Percentiles rank a stretch among this genome's conserved stretches.
Evolutionary conservation across 2,888 invertebrate genomes (phyloP).

Genomic region (Tromatobia lineatoria): DNA sequence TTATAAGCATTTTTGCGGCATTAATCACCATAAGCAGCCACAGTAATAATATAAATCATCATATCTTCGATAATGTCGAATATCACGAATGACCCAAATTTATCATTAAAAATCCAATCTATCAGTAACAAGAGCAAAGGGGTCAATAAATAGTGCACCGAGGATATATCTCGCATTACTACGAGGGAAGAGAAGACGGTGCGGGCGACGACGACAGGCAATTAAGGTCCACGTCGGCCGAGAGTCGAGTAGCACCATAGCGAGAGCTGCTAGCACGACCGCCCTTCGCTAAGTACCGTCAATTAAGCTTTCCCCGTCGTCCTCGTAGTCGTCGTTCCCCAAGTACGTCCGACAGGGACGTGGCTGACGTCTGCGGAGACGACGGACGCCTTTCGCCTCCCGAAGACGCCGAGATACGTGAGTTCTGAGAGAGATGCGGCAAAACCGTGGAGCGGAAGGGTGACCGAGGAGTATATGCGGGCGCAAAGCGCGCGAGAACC

Average conservation of each 20-base stretch:
- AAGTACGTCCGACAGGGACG: slow-evolving; percentile 47
- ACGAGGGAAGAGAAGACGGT: slow-evolving; percentile 18
- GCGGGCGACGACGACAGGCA: slow-evolving; percentile 70
- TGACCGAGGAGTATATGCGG: slow-evolving; percentile 39
- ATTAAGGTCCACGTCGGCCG: slow-evolving; percentile 67
- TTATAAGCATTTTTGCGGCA: too few relatives aligned
- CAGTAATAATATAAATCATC: too few relatives aligned
- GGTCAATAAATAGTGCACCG: slow-evolving; percentile 20
- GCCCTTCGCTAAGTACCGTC: slow-evolving; percentile 73
- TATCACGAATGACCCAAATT: not conserved
- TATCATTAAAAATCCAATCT: not conserved
- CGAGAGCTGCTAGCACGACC: slow-evolving; percentile 37
- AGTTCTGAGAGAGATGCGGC: slow-evolving; percentile 35
- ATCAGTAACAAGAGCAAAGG: not conserved
- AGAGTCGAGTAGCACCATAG: slow-evolving; percentile 37
- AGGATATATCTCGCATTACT: not conserved
- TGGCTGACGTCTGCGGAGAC: slow-evolving; percentile 39
- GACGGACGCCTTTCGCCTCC: slow-evolving; percentile 26
- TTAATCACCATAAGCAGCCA: too few relatives aligned
- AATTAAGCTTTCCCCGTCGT: slow-evolving; percentile 73
- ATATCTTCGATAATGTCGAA: not conserved
- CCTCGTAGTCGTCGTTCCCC: slow-evolving; percentile 34
- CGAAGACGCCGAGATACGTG: slow-evolving; percentile 20
- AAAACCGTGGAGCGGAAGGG: slow-evolving; percentile 56
- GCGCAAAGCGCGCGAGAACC: slow-evolving; percentile 50